Conservation (phyloP, 2,113 vertebrate genomes). For the Nettapus auritus region DNA sequence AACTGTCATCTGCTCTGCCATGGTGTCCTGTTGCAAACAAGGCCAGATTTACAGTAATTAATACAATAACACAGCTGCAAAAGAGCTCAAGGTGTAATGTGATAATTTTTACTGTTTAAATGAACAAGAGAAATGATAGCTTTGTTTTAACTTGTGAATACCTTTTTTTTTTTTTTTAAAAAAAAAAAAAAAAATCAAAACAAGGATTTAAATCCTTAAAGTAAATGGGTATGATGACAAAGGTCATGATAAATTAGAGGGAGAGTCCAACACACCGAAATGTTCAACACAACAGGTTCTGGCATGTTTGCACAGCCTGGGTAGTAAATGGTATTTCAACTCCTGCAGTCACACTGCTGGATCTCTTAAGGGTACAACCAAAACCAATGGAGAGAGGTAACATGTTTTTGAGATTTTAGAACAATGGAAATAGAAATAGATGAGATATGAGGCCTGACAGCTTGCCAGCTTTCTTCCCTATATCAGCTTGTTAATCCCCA, state of each 20-base stretch:
- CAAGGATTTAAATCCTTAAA: background rate
- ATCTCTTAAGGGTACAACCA: background rate
- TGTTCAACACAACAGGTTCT: background rate
- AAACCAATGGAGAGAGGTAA: background rate
- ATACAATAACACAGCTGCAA: background rate
- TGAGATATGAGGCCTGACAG: background rate
- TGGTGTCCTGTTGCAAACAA: background rate
- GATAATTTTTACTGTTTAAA: background rate
- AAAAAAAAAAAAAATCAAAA: too few relatives aligned
- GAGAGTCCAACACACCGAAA: background rate
- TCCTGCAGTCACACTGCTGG: background rate
- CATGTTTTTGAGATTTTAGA: background rate
- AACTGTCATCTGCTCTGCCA: background rate
- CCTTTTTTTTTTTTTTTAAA: background rate
- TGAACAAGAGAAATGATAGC: background rate
- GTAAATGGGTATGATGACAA: rapidly evolving
- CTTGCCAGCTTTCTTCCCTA: background rate
- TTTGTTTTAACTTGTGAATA: background rate
- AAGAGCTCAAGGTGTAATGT: background rate
- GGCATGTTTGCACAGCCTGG: background rate
- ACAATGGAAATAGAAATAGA: background rate
- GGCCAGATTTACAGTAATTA: background rate
- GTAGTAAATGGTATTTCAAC: background rate
- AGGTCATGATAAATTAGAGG: rapidly evolving
- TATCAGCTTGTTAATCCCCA: background rate